Evolutionary conservation across 2,113 vertebrate species (phyloP).

Genomic region (Guaruba guarouba): DNA sequence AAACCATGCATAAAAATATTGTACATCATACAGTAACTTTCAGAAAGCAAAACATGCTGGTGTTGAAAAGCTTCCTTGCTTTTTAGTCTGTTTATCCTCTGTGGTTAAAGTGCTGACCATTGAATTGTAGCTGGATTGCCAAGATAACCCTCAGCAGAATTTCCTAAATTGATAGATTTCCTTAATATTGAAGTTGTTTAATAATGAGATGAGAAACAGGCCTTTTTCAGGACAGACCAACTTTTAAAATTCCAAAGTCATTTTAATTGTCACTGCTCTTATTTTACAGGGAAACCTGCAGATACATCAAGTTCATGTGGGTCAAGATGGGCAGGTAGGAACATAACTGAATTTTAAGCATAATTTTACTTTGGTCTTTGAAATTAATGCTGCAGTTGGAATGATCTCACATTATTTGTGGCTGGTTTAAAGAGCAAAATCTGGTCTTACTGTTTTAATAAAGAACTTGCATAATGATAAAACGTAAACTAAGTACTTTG

Average conservation of each 20-base stretch:
- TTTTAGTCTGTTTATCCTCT: not conserved
- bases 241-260: not conserved
- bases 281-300: conserved; percentile 91
- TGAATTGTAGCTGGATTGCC: not conserved
- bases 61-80: not conserved
- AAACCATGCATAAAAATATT: not conserved
- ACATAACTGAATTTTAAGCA: not conserved
- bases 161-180: not conserved
- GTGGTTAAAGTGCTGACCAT: not conserved
- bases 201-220: not conserved
- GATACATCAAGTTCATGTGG: conserved; percentile 95
- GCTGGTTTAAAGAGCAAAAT: not conserved
- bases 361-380: not conserved
- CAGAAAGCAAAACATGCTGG: not conserved
- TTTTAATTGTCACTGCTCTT: not conserved
- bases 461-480: not conserved
- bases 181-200: not conserved
- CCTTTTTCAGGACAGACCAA: not conserved
- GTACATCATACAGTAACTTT: not conserved
- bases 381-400: not conserved
- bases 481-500: not conserved
- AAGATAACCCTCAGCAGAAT: not conserved
- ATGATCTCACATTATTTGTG: not conserved
- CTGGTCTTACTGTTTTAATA: not conserved
- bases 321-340: conserved; percentile 97